Base-by-base conservation (phyloP, 2,888 invertebrate genomes). In the Plusia festucae region DNA sequence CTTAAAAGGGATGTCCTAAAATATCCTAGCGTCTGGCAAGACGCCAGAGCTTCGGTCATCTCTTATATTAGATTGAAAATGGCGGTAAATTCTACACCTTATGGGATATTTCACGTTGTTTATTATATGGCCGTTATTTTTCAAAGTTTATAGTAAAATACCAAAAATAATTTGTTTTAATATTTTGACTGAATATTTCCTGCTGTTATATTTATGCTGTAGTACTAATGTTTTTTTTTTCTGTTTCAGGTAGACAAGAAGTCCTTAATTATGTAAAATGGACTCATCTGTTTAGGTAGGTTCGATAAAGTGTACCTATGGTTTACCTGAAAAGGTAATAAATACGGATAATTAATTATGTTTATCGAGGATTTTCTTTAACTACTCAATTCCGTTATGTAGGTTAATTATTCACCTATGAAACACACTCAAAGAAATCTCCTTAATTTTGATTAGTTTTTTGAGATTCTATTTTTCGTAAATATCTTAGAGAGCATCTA, bases 1-100 rank as follows among this genome's bases (percentile, higher is more conserved):
- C 88, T 87, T 91, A 90, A 93, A 94, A 94, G 93, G 78, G 90
- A 89, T 89, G 82, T 90, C 90, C 90, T 88, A 88, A 94, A 95
- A 94, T 95, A 94, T 82, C 85, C 89, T 72, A 68, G 82, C 69
- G 66, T 76, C 85, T 92, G 92, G 93, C 91, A 80, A 2, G 54
- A 56, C 66, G 91, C 95, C 93, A 91, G 84, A 58, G 63, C 87
- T 84, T 82, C 87, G 90, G 87, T 89, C 90, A 89, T 88, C 86
- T 90, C 86, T 85, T 84, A 82, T 84, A 86, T 87, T 88, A 88
- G 87, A 87, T 87, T 81, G 70, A 78, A 76, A 79, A 83, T 81
- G 78, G 73, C 73, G 68, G 76, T 73, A 75, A 78, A 78, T 72
- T 83, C 73, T 75, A 76, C 70, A 70, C 81, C 73, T 76, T 75